phyloP scores from a whole-genome alignment of 2,888 invertebrate genomes.

The Papilio protenor region DNA sequence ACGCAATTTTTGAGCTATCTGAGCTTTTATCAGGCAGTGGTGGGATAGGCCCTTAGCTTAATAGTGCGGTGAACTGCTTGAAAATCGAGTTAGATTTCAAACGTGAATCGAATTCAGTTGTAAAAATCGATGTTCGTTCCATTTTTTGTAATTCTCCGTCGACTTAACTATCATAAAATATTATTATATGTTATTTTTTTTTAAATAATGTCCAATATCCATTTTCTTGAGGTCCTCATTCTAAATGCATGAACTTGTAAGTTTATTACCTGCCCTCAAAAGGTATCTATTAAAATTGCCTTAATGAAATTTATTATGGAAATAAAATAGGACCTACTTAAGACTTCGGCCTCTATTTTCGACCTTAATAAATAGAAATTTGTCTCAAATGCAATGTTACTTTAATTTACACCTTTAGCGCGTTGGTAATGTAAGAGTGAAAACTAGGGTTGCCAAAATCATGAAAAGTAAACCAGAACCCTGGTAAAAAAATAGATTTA shows the following conservation, averaged over 20 bases:
- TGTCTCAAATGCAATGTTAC: slow-evolving; percentile 32
- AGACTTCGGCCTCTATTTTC: slow-evolving; percentile 29
- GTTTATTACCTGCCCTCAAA: slow-evolving; percentile 39
- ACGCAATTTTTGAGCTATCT: too few species aligned
- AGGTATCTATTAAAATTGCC: slow-evolving; percentile 43
- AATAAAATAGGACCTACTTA: slow-evolving; percentile 38
- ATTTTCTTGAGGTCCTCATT: slow-evolving; percentile 18
- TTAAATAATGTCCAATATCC: slow-evolving; percentile 13
- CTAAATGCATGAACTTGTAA: slow-evolving; percentile 30
- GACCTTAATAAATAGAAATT: slow-evolving; percentile 39
- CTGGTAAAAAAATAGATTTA: too few species aligned
- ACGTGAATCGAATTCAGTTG: too few species aligned
- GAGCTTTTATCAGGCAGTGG: too few species aligned
- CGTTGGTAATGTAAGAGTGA: slow-evolving; percentile 36
- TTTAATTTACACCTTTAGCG: slow-evolving; percentile 40
- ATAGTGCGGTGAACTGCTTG: too few species aligned
- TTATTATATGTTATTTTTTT: not conserved
- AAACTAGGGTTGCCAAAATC: not conserved
- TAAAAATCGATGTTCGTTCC: too few species aligned
- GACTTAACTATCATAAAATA: not conserved
- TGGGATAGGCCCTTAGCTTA: too few species aligned
- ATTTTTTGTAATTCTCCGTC: not conserved
- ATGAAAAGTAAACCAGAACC: not conserved
- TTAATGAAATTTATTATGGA: slow-evolving; percentile 43
- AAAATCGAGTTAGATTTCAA: too few species aligned